Base-by-base conservation (phyloP, 92 coral and sea anemone species). In the Phenganax stokvisi region DNA sequence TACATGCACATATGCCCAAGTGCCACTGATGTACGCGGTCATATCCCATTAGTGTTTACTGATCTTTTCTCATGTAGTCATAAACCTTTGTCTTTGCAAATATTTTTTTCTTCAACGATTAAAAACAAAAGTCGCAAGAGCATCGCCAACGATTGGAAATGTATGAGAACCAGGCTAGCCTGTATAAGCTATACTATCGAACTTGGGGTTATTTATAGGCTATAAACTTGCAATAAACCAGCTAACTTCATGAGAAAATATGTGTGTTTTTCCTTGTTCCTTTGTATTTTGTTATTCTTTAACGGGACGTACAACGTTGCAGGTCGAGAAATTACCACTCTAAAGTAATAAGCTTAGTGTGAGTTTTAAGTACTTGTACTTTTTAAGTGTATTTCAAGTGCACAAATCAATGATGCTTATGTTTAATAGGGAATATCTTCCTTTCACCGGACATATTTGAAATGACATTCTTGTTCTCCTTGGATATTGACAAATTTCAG, bases 401-500 rank as follows among this genome's bases (percentile, higher is more conserved):
- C 73, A 61, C 8, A 12, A 61, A 61, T 68, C 1, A 37, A 68
- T 30, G 9, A n/a, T 54, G 25, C 44, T 31, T 13, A 75, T 17
- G 57, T 75, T 57, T 75, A 51, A 55, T 15, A 3, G 80, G 20
- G 62, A 56, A 27, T 56, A 52, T 55, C 56, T 52, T 31, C 10
- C 27, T 27, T 25, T 55, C 17, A 27, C 63, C 7, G 3, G 47
- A 37, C 17, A 77, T 57, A 16, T 28, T 16, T 31, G 37, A 60
- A 30, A 59, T 31, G n/a, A 57, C 30, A 63, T 10, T 44, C 83
- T 47, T 76, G 6, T 27, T 77, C 72, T 79, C 83, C 71, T 8
- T 37, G 74, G 74, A 13, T 63, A 63, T 68, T 79, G 83, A 79
- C 51, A 17, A 79, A 65, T 79, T 79, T 79, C 67, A 79, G 47